Conservation (phyloP, 2,113 vertebrate genomes). For the Galemys pyrenaicus region DNA sequence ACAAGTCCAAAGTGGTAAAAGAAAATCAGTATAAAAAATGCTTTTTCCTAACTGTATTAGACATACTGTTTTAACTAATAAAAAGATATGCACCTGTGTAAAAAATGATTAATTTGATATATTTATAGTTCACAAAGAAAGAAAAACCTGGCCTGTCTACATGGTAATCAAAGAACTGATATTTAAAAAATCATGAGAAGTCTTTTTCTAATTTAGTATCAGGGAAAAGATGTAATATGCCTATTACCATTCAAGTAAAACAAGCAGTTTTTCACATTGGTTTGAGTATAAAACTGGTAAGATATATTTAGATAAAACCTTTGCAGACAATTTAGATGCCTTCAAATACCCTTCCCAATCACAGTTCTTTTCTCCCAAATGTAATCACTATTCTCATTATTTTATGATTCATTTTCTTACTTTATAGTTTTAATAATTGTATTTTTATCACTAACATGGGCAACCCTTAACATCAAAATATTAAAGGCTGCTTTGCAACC, state of each 20-base stretch:
- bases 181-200: not conserved
- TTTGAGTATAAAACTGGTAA: not conserved
- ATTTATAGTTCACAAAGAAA: not conserved
- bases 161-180: not conserved
- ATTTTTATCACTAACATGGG: no score
- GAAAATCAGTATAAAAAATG: not conserved
- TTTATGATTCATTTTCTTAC: no score
- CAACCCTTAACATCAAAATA: no score
- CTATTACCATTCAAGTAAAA: not conserved
- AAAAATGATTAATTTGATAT: not conserved
- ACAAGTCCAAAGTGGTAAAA: not conserved
- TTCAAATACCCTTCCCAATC: no score
- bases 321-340: no score
- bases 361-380: no score
- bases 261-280: not conserved
- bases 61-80: not conserved
- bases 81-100: not conserved
- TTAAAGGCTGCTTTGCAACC: no score
- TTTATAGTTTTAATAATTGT: no score
- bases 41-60: not conserved
- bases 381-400: no score
- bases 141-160: not conserved
- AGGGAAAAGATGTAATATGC: not conserved
- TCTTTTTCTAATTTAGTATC: not conserved
- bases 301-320: not conserved